Evolutionary conservation across 2,113 vertebrate species (phyloP).

Genomic region (Hippotragus niger): DNA sequence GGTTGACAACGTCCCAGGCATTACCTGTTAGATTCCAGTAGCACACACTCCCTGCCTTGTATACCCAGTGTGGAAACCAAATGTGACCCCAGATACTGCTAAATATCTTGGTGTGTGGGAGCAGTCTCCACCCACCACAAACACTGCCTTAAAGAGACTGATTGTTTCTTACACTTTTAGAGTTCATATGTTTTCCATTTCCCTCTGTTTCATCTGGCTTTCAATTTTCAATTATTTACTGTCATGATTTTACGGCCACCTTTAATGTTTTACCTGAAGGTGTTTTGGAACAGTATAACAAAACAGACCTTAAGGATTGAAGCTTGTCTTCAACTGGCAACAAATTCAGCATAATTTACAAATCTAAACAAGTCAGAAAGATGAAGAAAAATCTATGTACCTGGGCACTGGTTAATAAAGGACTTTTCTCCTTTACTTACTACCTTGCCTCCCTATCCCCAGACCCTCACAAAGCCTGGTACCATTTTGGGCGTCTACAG

Average conservation of each 20-base stretch:
- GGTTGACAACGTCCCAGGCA: background rate
- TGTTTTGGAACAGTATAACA: background rate
- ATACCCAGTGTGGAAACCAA: background rate
- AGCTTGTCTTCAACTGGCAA: background rate
- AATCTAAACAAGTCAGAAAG: background rate
- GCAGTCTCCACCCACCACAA: background rate
- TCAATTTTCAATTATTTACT: background rate
- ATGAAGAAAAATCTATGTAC: background rate
- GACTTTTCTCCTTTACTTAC: background rate
- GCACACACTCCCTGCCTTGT: background rate
- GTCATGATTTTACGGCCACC: background rate
- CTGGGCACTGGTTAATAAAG: background rate
- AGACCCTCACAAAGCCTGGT: background rate
- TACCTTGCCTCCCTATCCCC: too few relatives aligned
- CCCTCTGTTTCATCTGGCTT: background rate
- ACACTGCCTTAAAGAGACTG: background rate
- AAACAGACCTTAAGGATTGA: background rate
- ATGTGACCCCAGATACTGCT: background rate
- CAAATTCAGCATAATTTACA: constrained; percentile 5
- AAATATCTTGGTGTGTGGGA: background rate
- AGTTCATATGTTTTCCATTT: background rate
- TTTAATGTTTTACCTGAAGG: background rate
- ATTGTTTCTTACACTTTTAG: background rate
- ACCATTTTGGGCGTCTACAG: background rate
- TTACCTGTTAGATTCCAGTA: background rate